A percentile compares a stretch with the other conserved stretches of the same genome.
These are phyloP conservation scores for Porites australiensis DNA, from an alignment of 64 coral and sea anemone genomes.

Conservation along the genomic window DNA sequence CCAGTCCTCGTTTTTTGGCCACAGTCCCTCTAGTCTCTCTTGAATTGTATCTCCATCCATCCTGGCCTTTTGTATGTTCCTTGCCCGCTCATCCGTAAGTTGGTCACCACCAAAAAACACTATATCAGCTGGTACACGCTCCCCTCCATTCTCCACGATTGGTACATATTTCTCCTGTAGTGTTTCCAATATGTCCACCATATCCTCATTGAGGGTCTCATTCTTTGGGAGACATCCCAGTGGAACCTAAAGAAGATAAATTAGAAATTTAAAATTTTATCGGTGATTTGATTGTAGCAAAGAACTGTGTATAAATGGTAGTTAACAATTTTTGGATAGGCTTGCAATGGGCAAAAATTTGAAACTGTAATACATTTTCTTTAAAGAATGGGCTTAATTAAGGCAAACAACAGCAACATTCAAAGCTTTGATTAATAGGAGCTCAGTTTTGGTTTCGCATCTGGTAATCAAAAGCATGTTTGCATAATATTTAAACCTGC, in stretches of 20 bases:
- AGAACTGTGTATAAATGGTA: background rate
- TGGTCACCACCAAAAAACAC: conserved; percentile 78
- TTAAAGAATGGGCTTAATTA: background rate
- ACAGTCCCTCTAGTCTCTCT: conserved; percentile 35
- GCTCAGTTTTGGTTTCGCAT: background rate
- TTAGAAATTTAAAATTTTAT: conserved; percentile 11
- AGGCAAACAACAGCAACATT: conserved; percentile 14
- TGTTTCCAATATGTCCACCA: conserved; percentile 76
- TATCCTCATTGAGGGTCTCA: conserved; percentile 80
- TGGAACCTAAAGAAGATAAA: conserved; percentile 38
- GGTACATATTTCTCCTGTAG: conserved; percentile 70
- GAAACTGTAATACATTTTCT: background rate
- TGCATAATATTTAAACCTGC: conserved; percentile 10
- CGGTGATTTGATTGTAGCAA: background rate
- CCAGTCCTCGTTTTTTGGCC: conserved; percentile 82
- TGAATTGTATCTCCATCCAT: conserved; percentile 46
- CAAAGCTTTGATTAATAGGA: conserved; percentile 6
- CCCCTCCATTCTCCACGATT: conserved; percentile 29
- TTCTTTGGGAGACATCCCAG: conserved; percentile 74
- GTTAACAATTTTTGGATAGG: conserved; percentile 23
- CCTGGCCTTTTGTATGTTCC: conserved; percentile 72
- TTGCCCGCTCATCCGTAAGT: conserved; percentile 53
- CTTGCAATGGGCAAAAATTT: conserved; percentile 14
- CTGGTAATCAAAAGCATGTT: conserved; percentile 6
- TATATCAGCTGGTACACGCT: conserved; percentile 21